phyloP scores from a whole-genome alignment of 2,797 vertebrate genomes.

The Natrix natrix region DNA sequence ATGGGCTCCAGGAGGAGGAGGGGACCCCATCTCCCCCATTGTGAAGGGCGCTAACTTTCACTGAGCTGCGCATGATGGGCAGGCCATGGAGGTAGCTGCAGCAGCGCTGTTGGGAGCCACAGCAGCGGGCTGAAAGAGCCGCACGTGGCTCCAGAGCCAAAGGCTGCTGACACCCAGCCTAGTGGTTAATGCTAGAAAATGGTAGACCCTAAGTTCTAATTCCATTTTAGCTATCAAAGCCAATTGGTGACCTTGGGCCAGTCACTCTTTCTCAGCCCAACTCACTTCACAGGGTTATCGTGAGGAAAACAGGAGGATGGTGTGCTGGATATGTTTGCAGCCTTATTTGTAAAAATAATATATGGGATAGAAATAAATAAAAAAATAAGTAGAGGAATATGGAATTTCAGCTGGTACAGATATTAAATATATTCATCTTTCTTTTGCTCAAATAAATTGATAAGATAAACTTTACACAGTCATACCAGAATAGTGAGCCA shows the following conservation, averaged over 20 bases:
- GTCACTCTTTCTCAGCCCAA: neutral
- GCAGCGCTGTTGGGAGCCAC: too few species aligned
- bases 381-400: neutral
- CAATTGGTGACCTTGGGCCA: neutral
- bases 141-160: too few species aligned
- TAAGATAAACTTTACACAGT: fast-evolving
- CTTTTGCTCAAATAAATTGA: neutral
- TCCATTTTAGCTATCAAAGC: neutral
- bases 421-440: neutral
- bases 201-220: neutral
- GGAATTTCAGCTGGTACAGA: neutral
- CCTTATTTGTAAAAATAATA: neutral
- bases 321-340: neutral
- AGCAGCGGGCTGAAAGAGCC: too few species aligned
- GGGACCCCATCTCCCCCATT: too few species aligned
- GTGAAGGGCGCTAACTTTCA: too few species aligned
- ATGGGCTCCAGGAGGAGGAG: too few species aligned
- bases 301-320: neutral
- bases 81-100: too few species aligned
- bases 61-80: too few species aligned
- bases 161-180: too few species aligned
- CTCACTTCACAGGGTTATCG: neutral
- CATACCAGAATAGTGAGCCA: neutral
- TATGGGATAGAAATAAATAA: neutral
- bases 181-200: neutral